Evolutionary conservation across 2,888 invertebrate genomes (phyloP).

Genomic region (Ornithoptera priamus): DNA sequence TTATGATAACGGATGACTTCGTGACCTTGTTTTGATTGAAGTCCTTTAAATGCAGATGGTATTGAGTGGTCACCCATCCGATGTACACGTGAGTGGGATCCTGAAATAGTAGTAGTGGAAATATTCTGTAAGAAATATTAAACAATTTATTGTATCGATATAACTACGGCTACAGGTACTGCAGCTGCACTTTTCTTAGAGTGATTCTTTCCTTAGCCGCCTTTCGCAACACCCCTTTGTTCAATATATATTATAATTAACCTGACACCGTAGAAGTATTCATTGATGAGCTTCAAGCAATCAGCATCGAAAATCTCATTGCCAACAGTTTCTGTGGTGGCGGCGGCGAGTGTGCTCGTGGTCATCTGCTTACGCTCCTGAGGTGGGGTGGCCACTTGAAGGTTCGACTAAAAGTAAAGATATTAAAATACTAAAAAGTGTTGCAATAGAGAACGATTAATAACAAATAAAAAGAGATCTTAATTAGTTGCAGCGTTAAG

Average conservation of each 20-base stretch:
- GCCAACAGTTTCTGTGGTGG: conserved; percentile 88
- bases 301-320: conserved; percentile 93
- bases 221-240: neutral
- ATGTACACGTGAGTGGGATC: conserved; percentile 97
- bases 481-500: too few species aligned
- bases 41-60: conserved; percentile 93
- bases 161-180: neutral
- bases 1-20: conserved; percentile 88
- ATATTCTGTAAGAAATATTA: conserved; percentile 82
- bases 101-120: conserved; percentile 97
- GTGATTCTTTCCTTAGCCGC: too few species aligned
- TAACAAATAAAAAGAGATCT: too few species aligned
- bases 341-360: conserved; percentile 82
- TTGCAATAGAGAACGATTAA: too few species aligned
- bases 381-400: conserved; percentile 83
- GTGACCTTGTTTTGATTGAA: conserved; percentile 93
- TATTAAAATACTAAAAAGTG: too few species aligned
- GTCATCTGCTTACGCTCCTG: conserved; percentile 88
- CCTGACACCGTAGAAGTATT: conserved; percentile 95
- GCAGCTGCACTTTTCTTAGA: too few species aligned
- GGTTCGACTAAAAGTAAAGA: conserved; percentile 72
- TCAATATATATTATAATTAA: conserved; percentile 33
- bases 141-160: neutral
- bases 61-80: conserved; percentile 99
- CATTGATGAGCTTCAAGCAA: conserved; percentile 95